phyloP scores from a whole-genome alignment of 2,888 invertebrate species.

The Epinotia brunnichana region DNA sequence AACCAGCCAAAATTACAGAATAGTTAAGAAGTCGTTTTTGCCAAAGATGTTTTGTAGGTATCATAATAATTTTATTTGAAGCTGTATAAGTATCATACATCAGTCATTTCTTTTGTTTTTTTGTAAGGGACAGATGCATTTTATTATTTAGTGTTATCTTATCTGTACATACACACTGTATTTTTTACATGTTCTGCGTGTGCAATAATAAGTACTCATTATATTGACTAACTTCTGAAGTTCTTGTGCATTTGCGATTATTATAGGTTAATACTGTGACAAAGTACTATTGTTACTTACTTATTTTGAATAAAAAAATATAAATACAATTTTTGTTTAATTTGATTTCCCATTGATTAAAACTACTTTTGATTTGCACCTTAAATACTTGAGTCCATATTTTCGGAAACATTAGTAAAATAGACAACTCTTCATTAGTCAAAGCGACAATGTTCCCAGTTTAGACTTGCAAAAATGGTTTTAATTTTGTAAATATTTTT shows the following conservation, averaged over 20 bases:
- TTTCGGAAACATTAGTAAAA: too few relatives aligned
- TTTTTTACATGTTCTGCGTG: not conserved
- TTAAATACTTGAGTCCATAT: too few relatives aligned
- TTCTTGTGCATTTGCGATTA: slow-evolving; percentile 2
- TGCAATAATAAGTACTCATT: not conserved
- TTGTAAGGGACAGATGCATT: not conserved
- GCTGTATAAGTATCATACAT: not conserved
- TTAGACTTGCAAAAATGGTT: too few relatives aligned
- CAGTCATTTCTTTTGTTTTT: not conserved
- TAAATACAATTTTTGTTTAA: slow-evolving; percentile 44
- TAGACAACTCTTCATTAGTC: too few relatives aligned
- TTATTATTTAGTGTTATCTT: not conserved
- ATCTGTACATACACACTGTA: not conserved
- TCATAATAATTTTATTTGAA: not conserved
- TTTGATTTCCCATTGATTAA: not conserved
- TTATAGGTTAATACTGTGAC: slow-evolving; percentile 62
- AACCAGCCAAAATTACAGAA: too few relatives aligned
- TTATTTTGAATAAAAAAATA: slow-evolving; percentile 50
- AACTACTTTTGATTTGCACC: too few relatives aligned
- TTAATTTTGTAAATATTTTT: too few relatives aligned
- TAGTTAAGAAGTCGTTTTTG: slow-evolving; percentile 10
- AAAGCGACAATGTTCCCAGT: too few relatives aligned
- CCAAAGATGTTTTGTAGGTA: slow-evolving; percentile 28
- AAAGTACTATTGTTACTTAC: slow-evolving; percentile 55
- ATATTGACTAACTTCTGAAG: not conserved